Evolutionary conservation across 2,113 vertebrate species (phyloP).

Genomic region (Xenus cinereus): DNA sequence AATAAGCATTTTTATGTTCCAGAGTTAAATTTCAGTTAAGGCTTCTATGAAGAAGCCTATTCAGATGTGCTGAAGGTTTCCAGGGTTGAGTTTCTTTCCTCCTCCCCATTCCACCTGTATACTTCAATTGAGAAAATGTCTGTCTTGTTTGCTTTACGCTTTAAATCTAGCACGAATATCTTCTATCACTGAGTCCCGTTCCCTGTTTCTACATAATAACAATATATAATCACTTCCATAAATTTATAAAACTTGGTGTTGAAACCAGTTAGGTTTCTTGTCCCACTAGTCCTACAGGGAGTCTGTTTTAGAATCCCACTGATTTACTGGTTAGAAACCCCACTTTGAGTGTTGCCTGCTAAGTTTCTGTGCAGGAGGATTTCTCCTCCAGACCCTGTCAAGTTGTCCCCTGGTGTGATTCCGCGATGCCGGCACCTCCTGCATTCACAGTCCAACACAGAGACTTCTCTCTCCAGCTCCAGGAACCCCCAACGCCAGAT

Average conservation of each 20-base stretch:
- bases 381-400: neutral
- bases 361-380: neutral
- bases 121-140: neutral
- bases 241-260: neutral
- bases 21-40: neutral
- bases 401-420: neutral
- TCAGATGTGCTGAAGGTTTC: neutral
- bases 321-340: neutral
- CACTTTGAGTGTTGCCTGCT: rapidly evolving
- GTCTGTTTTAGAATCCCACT: neutral
- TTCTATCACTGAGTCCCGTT: neutral
- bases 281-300: neutral
- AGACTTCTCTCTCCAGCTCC: neutral
- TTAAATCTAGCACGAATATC: neutral
- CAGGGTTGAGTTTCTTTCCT: neutral
- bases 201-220: neutral
- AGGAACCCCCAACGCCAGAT: neutral
- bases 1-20: neutral
- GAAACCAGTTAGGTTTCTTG: neutral
- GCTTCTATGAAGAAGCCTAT: neutral
- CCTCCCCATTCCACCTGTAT: neutral
- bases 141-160: neutral
- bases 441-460: neutral
- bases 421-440: neutral
- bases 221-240: neutral